Conservation (phyloP, 2,797 vertebrate species). For the Neopelma chrysocephalum region DNA sequence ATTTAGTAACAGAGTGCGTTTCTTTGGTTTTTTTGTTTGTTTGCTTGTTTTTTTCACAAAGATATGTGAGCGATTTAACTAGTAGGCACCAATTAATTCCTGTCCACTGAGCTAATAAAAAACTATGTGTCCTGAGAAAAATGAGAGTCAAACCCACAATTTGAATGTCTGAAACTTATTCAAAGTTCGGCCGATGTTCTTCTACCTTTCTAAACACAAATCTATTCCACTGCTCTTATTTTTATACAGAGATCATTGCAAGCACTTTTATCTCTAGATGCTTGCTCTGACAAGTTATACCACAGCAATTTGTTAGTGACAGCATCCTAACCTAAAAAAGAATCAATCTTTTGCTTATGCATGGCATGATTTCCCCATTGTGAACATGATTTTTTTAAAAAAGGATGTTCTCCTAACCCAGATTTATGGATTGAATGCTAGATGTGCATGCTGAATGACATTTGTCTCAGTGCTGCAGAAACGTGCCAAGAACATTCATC, state of each 20-base stretch:
- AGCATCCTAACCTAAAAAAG: background rate
- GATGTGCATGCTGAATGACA: background rate
- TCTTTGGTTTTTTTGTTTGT: no score
- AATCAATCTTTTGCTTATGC: background rate
- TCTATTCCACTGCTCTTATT: background rate
- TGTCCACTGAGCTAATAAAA: background rate
- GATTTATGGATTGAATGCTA: background rate
- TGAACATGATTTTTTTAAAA: background rate
- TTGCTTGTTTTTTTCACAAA: background rate
- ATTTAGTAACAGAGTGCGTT: background rate
- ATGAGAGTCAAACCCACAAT: background rate
- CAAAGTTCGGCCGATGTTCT: background rate
- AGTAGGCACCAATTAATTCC: background rate
- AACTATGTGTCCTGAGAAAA: background rate
- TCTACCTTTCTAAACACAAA: background rate
- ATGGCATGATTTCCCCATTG: background rate
- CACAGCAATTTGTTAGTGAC: background rate
- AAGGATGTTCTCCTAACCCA: background rate
- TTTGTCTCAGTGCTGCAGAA: background rate
- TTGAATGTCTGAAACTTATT: background rate
- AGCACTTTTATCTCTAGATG: background rate
- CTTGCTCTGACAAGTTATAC: slow-evolving; percentile 5
- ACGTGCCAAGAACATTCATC: background rate
- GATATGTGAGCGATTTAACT: background rate
- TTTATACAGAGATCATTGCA: background rate